Conservation (phyloP, 2,888 invertebrate species). For the Bimastos eiseni region DNA sequence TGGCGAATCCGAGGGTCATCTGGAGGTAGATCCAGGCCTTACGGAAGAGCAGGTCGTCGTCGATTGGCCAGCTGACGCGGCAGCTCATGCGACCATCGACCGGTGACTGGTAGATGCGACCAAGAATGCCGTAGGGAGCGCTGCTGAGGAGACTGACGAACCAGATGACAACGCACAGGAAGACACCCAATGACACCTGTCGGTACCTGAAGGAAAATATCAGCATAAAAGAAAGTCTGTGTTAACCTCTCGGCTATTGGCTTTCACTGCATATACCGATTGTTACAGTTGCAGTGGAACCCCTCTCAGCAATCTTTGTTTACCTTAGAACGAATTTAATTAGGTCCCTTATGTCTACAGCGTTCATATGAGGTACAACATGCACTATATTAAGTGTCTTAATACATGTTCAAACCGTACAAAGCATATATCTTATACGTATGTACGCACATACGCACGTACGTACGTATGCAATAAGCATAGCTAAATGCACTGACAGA, state of each 20-base stretch:
- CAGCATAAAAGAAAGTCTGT: rapidly evolving
- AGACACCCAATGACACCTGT: neutral
- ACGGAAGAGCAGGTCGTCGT: neutral
- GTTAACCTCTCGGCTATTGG: neutral
- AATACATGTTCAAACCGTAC: neutral
- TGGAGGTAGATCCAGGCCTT: slow-evolving; percentile 7
- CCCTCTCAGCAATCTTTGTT: neutral
- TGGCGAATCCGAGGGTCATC: slow-evolving; percentile 28
- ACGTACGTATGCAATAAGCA: neutral
- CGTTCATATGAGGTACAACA: neutral
- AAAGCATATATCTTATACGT: neutral
- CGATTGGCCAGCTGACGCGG: slow-evolving; percentile 3
- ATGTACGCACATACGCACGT: neutral
- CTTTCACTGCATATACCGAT: neutral
- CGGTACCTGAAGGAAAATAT: neutral
- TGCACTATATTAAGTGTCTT: neutral
- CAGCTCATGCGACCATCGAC: neutral
- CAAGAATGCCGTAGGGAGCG: neutral
- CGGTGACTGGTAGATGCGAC: neutral
- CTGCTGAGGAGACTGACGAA: neutral
- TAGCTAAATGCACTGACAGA: too few species aligned
- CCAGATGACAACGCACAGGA: neutral
- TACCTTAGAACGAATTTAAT: neutral
- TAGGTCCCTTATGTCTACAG: neutral
- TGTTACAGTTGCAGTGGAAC: neutral